phyloP scores from a whole-genome alignment of 2,113 vertebrate genomes.

The Girardinichthys multiradiatus region DNA sequence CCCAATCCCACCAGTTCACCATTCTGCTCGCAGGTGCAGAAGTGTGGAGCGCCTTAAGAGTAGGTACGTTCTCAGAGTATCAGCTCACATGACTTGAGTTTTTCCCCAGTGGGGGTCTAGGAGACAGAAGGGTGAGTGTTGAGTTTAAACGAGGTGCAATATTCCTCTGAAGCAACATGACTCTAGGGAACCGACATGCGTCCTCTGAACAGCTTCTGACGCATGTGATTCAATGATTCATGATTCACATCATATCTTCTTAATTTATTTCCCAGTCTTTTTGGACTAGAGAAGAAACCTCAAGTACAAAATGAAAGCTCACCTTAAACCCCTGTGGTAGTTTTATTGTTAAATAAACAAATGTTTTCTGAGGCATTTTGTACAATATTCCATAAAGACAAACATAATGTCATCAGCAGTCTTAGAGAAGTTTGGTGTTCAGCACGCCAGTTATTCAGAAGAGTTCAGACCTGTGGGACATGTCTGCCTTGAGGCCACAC shows the following conservation, averaged over 20 bases:
- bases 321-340: too few relatives aligned
- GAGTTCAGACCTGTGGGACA: too few relatives aligned
- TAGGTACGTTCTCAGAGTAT: conserved; percentile 26
- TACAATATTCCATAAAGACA: background rate
- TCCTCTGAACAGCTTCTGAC: conserved; percentile 25
- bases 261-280: background rate
- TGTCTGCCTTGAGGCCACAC: background rate
- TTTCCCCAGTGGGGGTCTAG: conserved; percentile 23
- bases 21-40: conserved; percentile 10
- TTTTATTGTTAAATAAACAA: too few relatives aligned
- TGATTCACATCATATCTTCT: conserved; percentile 12
- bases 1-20: background rate
- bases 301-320: background rate
- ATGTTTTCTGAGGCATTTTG: too few relatives aligned
- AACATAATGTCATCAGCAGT: too few relatives aligned
- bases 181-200: conserved; percentile 13
- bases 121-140: conserved; percentile 43
- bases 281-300: background rate
- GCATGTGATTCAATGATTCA: conserved; percentile 9
- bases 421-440: background rate
- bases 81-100: conserved; percentile 31
- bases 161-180: conserved; percentile 58
- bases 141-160: conserved; percentile 65
- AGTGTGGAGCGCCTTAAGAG: conserved; percentile 3
- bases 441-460: too few relatives aligned